These are phyloP conservation scores for Melipona beecheii DNA, from an alignment of 2,888 invertebrate species.

Conservation along the genomic window DNA sequence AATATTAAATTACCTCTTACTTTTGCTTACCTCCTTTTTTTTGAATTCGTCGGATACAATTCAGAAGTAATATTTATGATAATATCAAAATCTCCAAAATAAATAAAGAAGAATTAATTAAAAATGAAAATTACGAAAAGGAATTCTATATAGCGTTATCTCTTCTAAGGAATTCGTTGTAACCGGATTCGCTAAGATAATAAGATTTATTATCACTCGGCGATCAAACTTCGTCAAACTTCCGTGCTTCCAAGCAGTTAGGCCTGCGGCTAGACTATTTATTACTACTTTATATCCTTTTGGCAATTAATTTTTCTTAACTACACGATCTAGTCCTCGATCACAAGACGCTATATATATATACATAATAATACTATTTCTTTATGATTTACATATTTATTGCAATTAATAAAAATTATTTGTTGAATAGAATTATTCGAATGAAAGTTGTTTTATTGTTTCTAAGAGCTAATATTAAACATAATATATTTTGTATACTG, in stretches of 20 bases:
- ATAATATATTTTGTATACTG: too few species aligned
- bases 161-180: too few species aligned
- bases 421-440: neutral
- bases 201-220: slow-evolving; percentile 74
- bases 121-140: too few species aligned
- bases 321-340: slow-evolving; percentile 26
- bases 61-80: neutral
- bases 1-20: neutral
- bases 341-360: slow-evolving; percentile 9
- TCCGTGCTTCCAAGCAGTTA: slow-evolving; percentile 38
- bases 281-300: slow-evolving; percentile 18
- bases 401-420: neutral
- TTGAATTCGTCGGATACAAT: neutral
- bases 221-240: slow-evolving; percentile 66
- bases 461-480: too few species aligned
- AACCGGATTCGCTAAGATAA: slow-evolving; percentile 69
- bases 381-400: neutral
- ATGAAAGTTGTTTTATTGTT: too few species aligned
- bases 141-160: too few species aligned
- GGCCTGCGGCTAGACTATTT: slow-evolving; percentile 30
- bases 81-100: neutral
- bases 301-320: slow-evolving; percentile 27
- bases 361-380: neutral
- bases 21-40: neutral
- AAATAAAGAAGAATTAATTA: neutral